phyloP scores from a whole-genome alignment of 2,888 invertebrate genomes.

The Microctonus brassicae region DNA sequence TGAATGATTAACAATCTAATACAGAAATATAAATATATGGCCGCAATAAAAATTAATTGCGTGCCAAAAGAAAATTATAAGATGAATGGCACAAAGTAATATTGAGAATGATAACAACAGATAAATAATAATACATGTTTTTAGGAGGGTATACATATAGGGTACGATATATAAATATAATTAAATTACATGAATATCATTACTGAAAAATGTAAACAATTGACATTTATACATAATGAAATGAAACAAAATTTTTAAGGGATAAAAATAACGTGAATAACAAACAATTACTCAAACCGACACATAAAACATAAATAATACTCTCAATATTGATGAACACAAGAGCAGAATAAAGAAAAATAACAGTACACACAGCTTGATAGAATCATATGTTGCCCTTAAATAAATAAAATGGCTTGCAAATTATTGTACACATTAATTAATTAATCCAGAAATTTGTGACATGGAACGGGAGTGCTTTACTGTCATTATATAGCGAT shows the following conservation, averaged over 20 bases:
- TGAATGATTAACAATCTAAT: conserved; percentile 20
- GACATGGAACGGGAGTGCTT: conserved; percentile 52
- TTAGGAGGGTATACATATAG: conserved; percentile 42
- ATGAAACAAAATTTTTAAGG: conserved; percentile 28
- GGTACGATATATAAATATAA: conserved; percentile 41
- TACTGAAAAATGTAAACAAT: conserved; percentile 40
- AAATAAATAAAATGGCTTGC: conserved; percentile 37
- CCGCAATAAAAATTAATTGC: conserved; percentile 16
- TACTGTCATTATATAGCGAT: conserved; percentile 42
- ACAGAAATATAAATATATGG: conserved; percentile 21
- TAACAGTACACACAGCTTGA: conserved; percentile 37
- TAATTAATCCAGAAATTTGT: conserved; percentile 49
- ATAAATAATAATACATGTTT: conserved; percentile 36
- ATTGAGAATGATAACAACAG: conserved; percentile 15
- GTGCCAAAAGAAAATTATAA: conserved; percentile 14
- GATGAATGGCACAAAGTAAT: conserved; percentile 26
- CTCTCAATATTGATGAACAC: conserved; percentile 27
- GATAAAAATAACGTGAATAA: conserved; percentile 44
- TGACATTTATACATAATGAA: conserved; percentile 36
- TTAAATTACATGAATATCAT: conserved; percentile 43
- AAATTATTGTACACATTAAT: neutral
- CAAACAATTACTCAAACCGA: conserved; percentile 30
- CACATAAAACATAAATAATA: conserved; percentile 26
- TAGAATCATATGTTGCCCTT: conserved; percentile 44
- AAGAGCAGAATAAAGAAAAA: conserved; percentile 17